phyloP scores from a whole-genome alignment of 2,888 invertebrate species.

The Azorinus chamasolen region DNA sequence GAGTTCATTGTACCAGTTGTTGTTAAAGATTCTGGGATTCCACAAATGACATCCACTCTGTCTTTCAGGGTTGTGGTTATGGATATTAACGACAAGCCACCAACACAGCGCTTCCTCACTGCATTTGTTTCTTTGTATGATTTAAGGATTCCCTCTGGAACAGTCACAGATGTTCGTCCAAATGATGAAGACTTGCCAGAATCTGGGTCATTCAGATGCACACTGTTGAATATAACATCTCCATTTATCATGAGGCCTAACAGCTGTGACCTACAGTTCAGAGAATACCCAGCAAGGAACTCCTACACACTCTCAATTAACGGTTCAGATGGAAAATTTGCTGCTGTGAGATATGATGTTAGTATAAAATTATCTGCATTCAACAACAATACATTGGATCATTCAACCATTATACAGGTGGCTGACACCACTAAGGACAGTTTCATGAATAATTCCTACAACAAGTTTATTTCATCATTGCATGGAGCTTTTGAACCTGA shows the following conservation, averaged over 20 bases:
- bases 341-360: conserved; percentile 94
- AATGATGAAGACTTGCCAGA: conserved; percentile 94
- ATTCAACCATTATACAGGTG: conserved; percentile 93
- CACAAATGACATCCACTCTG: conserved; percentile 93
- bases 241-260: conserved; percentile 90
- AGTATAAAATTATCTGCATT: conserved; percentile 94
- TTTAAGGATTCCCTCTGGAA: conserved; percentile 89
- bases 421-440: conserved; percentile 91
- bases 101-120: conserved; percentile 93
- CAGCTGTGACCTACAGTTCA: conserved; percentile 93
- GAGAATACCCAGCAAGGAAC: conserved; percentile 48
- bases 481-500: conserved; percentile 89
- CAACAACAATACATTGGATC: conserved; percentile 93
- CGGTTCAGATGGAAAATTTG: conserved; percentile 94
- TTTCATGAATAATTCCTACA: conserved; percentile 93
- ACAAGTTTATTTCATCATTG: conserved; percentile 91
- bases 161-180: conserved; percentile 96
- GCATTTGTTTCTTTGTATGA: conserved; percentile 91
- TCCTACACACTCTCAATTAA: conserved; percentile 90
- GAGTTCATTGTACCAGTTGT: conserved; percentile 92
- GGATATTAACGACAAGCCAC: conserved; percentile 97
- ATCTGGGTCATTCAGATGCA: conserved; percentile 94
- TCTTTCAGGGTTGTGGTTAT: conserved; percentile 90
- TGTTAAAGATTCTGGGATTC: conserved; percentile 92
- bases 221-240: conserved; percentile 86